Evolutionary conservation across 2,113 vertebrate species (phyloP), one percentile per base, ranked within the genome.

Genomic region (Callipepla californica): DNA sequence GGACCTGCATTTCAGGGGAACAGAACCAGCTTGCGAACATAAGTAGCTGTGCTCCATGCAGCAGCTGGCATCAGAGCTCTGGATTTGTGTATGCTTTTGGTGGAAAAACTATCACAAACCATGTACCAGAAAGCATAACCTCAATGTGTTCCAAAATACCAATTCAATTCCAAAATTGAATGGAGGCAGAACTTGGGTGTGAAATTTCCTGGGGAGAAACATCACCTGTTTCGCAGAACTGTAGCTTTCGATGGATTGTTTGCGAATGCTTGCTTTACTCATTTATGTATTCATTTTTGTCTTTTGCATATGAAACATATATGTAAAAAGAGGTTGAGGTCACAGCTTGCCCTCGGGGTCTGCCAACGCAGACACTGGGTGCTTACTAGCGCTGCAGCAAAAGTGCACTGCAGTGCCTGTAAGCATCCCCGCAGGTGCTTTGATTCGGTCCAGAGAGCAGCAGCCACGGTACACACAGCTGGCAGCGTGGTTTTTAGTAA

Each of bases 291-390:
- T 78, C 85, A 80, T 34, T 88, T 83, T 34, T 36, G 7, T 69
- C 18, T 72, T 88, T 55, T 16, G 7, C 1, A 0, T 28, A 16
- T 9, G 34, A 30, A 72, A 66, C 26, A 22, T 5, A 17, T 4
- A 63, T 11, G 66, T 86, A 38, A 66, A 50, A 84, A 22, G 4
- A 74, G 17, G 4, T 30, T 36, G 14, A 32, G 32, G 34, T 7
- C 30, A 62, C n/a, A 58, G 34, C 19, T n/a, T 70, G 10, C 23
- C 10, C 34, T 65, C 30, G 19, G 38, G 65, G 19, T 50, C 36
- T 90, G 44, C 28, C 61, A 63, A 9, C 0, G 1, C 0, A 1
- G 22, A 7, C 1, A 57, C 32, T 9, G 59, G 13, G 3, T 74
- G 25, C 8, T 38, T 75, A 28, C 28, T 50, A 45, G 17, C 11